Evolutionary conservation across 2,888 invertebrate species (phyloP), one percentile per base, ranked within the genome.

Genomic region (Achlya flavicornis): DNA sequence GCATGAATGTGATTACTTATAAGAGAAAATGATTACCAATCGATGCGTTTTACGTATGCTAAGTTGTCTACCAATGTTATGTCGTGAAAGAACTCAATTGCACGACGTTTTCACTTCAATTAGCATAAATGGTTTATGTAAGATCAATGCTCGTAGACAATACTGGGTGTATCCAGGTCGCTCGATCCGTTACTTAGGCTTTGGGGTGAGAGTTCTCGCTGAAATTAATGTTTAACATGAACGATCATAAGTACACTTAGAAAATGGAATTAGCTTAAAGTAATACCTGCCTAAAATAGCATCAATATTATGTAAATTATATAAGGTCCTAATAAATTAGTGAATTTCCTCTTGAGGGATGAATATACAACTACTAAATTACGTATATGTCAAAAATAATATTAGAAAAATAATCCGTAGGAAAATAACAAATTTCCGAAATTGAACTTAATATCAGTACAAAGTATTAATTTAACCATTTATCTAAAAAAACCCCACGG

Each of bases 131-230:
- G 61, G 66, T 67, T 70, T 66, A 68, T 63, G 64, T 67, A 63
- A 65, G 58, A 65, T 64, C 33, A 61, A 65, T 66, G 59, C 58
- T 41, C 41, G 68, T 65, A 72, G 69, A 71, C 67, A 71, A 74
- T 73, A 62, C 64, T 67, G 62, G 62, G 63, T 70, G 68, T 73
- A 81, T 76, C 72, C 75, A 75, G 79, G 78, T 79, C 78, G 72
- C 68, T 73, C 76, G 76, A 76, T 76, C 84, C 82, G 84, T 83
- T 86, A 83, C 65, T 75, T 63, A 65, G 32, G 53, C 41, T 41
- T 41, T 2, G 46, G 53, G 41, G 60, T 57, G 61, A 65, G 60
- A 71, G 67, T 63, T 12, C 65, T 58, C n/a, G 59, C 60, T 62
- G 59, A 61, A 68, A 26, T 26, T 26, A 64, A 67, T 66, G 72